These are phyloP conservation scores for Drosophila kuntzei DNA, from an alignment of 2,888 invertebrate genomes.

Conservation along the genomic window DNA sequence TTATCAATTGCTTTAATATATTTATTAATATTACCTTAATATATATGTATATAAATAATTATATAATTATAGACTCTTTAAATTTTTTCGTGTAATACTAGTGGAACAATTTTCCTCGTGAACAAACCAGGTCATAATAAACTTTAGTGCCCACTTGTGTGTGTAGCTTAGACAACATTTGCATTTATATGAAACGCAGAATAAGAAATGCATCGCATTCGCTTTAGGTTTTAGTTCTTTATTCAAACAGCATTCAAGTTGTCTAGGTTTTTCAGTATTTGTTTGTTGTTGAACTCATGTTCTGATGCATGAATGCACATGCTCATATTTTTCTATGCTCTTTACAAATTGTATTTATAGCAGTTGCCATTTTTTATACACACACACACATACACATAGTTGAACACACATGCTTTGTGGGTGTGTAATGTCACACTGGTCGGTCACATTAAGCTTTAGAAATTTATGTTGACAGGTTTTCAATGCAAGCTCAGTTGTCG, in stretches of 20 bases:
- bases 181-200: conserved; percentile 19
- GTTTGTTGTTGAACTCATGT: conserved; percentile 36
- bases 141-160: conserved; percentile 8
- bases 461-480: conserved; percentile 73
- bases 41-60: background rate
- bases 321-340: conserved; percentile 54
- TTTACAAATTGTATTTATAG: conserved; percentile 77
- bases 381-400: conserved; percentile 13
- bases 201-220: conserved; percentile 33
- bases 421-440: conserved; percentile 70
- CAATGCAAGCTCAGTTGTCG: conserved; percentile 44
- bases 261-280: conserved; percentile 17
- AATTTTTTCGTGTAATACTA: conserved; percentile 1
- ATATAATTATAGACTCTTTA: background rate
- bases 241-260: conserved; percentile 18
- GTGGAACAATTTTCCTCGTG: background rate
- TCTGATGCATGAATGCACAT: conserved; percentile 54
- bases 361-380: conserved; percentile 54
- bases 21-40: background rate
- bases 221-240: conserved; percentile 29
- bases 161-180: conserved; percentile 15
- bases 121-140: conserved; percentile 5
- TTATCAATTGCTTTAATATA: background rate
- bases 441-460: conserved; percentile 58
- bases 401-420: conserved; percentile 37